phyloP scores from a whole-genome alignment of 2,888 invertebrate species.

The Cryptocephalus primarius region DNA sequence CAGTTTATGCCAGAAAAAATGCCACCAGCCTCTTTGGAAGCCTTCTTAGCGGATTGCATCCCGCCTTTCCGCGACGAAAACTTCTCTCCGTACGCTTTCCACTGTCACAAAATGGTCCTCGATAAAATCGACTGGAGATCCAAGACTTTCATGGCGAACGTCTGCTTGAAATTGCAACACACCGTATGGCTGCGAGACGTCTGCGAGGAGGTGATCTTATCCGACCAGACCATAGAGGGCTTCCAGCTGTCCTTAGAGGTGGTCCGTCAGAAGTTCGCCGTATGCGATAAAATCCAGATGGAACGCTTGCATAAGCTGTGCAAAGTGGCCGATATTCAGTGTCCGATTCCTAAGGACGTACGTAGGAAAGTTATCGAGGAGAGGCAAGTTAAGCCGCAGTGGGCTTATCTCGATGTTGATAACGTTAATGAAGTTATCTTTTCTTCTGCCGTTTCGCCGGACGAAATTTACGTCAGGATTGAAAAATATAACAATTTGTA shows the following conservation, averaged over 20 bases:
- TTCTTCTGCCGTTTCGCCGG: slow-evolving; percentile 37
- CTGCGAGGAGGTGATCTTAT: slow-evolving; percentile 41
- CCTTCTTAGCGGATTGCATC: slow-evolving; percentile 24
- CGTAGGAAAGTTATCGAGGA: slow-evolving; percentile 2
- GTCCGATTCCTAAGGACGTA: slow-evolving; percentile 21
- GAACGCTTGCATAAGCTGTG: slow-evolving; percentile 40
- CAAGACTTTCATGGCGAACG: slow-evolving; percentile 35
- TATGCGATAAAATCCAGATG: slow-evolving; percentile 21
- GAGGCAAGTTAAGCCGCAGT: slow-evolving; percentile 25
- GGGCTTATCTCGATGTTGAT: slow-evolving; percentile 42
- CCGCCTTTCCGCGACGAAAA: slow-evolving; percentile 27
- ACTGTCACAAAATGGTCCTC: slow-evolving; percentile 10
- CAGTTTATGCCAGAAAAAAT: slow-evolving; percentile 28
- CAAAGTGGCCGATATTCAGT: slow-evolving; percentile 25
- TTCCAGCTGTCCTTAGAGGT: slow-evolving; percentile 45
- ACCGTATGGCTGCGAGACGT: slow-evolving; percentile 55
- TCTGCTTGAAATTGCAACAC: slow-evolving; percentile 47
- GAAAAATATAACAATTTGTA: slow-evolving; percentile 38
- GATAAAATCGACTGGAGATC: slow-evolving; percentile 17
- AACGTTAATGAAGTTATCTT: slow-evolving; percentile 38
- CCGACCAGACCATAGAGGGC: slow-evolving; percentile 40
- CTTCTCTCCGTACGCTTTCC: slow-evolving; percentile 19
- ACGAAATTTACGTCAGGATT: slow-evolving; percentile 41
- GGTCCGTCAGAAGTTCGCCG: slow-evolving; percentile 35
- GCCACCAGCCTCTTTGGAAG: slow-evolving; percentile 10